Percentiles rank a stretch among this genome's conserved stretches.
phyloP scores from a whole-genome alignment of 2,113 vertebrate genomes.

The Buteo buteo region DNA sequence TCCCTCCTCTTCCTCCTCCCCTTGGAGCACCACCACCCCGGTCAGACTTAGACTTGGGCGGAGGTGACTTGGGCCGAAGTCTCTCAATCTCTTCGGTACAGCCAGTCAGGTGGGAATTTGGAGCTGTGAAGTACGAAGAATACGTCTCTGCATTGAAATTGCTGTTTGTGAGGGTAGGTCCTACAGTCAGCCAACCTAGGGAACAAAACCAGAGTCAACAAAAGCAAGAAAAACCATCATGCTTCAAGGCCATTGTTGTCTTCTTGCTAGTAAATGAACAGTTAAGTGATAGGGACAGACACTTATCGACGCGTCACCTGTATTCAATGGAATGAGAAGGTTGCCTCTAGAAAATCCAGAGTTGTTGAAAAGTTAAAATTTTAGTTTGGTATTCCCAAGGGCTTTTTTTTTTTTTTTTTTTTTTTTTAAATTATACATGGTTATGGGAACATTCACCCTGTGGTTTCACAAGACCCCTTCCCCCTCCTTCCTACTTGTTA shows the following conservation, averaged over 20 bases:
- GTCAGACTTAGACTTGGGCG: slow-evolving; percentile 88
- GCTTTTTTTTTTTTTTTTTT: neutral
- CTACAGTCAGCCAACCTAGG: slow-evolving; percentile 95
- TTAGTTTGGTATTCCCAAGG: neutral
- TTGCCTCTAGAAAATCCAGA: neutral
- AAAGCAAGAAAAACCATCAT: neutral
- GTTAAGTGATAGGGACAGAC: neutral
- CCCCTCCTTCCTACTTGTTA: neutral
- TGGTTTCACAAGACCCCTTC: neutral
- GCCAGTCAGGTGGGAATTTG: slow-evolving; percentile 87
- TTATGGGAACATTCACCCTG: neutral
- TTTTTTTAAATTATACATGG: neutral
- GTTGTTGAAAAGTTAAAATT: neutral
- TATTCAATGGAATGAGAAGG: neutral
- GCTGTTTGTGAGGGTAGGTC: slow-evolving; percentile 95
- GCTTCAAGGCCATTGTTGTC: neutral
- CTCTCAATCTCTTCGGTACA: slow-evolving; percentile 97
- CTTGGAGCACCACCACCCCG: slow-evolving; percentile 88
- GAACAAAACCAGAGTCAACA: neutral
- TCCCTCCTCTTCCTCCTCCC: slow-evolving; percentile 87
- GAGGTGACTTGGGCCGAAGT: slow-evolving; percentile 93
- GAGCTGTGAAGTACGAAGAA: slow-evolving; percentile 81
- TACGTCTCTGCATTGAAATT: slow-evolving; percentile 95
- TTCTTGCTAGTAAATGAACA: neutral
- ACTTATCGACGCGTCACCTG: rapidly evolving